Evolutionary conservation across 2,797 vertebrate genomes (phyloP).

Genomic region (Sebastes itinus): DNA sequence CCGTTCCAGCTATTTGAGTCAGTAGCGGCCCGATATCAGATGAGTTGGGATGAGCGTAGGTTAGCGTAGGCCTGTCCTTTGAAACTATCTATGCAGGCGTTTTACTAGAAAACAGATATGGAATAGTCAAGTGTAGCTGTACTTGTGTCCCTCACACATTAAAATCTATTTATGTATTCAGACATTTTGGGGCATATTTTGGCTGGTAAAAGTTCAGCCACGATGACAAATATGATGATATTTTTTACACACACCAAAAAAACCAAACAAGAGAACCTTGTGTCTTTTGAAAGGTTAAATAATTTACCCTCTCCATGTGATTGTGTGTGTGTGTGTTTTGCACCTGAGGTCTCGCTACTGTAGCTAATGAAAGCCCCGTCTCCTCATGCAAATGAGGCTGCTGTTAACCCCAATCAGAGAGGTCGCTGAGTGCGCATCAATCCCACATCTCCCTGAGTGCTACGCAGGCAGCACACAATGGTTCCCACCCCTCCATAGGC

Average conservation of each 20-base stretch:
- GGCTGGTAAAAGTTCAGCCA: not conserved
- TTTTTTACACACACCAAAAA: not conserved
- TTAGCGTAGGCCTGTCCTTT: not conserved
- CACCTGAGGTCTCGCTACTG: constrained; percentile 63
- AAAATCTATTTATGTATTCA: not conserved
- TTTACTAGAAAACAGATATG: not conserved
- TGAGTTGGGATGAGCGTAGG: too few species aligned
- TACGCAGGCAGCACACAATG: constrained; percentile 46
- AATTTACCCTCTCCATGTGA: constrained; percentile 29
- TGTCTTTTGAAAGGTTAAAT: constrained; percentile 47
- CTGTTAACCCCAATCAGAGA: constrained; percentile 85
- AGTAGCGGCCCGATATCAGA: too few species aligned
- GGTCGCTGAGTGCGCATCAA: constrained; percentile 70
- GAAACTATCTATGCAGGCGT: not conserved
- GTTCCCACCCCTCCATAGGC: constrained; percentile 50
- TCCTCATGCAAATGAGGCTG: constrained; percentile 81
- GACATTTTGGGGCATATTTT: constrained; percentile 3
- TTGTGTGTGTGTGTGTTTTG: constrained; percentile 24
- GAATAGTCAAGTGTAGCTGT: not conserved
- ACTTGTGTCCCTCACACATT: not conserved
- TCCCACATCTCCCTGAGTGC: constrained; percentile 62
- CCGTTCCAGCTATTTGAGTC: too few species aligned
- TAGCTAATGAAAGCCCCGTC: constrained; percentile 71
- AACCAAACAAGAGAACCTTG: constrained; percentile 2
- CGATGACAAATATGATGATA: constrained; percentile 8